These are phyloP conservation scores for Notothenia coriiceps DNA, from an alignment of 2,113 vertebrate genomes.

Conservation along the genomic window DNA sequence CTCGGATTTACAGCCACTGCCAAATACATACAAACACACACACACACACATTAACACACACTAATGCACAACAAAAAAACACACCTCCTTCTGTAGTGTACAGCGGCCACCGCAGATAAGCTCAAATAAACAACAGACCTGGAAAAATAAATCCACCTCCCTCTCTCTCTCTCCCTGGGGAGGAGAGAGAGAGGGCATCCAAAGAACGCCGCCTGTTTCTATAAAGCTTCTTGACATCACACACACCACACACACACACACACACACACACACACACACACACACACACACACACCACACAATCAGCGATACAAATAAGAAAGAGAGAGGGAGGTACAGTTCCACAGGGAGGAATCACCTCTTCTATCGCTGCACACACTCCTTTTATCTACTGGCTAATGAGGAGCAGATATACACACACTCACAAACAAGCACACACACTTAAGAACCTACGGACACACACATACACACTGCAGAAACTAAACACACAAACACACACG, in stretches of 20 bases:
- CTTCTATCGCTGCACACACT: conserved; percentile 68
- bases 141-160: conserved; percentile 74
- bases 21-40: conserved; percentile 31
- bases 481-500: conserved; percentile 33
- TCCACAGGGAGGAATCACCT: conserved; percentile 80
- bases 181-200: conserved; percentile 62
- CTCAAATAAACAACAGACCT: conserved; percentile 78
- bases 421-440: conserved; percentile 28
- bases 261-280: background rate
- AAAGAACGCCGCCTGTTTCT: conserved; percentile 65
- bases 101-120: conserved; percentile 73
- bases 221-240: conserved; percentile 72
- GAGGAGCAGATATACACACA: conserved; percentile 67
- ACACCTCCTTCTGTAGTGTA: conserved; percentile 56
- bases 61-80: conserved; percentile 8
- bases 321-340: conserved; percentile 64
- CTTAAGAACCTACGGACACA: conserved; percentile 4
- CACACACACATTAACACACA: background rate
- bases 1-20: conserved; percentile 71
- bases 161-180: conserved; percentile 39
- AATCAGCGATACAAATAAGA: conserved; percentile 64
- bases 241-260: conserved; percentile 45
- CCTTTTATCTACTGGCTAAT: conserved; percentile 81
- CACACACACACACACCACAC: conserved; percentile 34
- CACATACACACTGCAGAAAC: background rate